Evolutionary conservation across 2,888 invertebrate species (phyloP).

Genomic region (Callimorpha dominula): DNA sequence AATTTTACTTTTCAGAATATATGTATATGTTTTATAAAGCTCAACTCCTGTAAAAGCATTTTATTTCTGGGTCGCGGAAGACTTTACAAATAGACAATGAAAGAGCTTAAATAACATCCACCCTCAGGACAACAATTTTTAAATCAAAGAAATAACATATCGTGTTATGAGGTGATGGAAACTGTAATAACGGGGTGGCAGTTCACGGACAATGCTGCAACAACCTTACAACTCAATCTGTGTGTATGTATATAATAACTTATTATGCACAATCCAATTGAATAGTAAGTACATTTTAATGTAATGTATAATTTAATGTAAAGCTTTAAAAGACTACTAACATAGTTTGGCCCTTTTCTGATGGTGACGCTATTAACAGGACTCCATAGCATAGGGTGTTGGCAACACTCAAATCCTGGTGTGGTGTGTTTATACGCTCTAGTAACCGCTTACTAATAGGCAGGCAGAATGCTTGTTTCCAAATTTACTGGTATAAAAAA

Average conservation of each 20-base stretch:
- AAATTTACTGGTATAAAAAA: not conserved
- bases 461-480: not conserved
- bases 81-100: not conserved
- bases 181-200: not conserved
- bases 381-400: not conserved
- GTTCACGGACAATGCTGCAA: not conserved
- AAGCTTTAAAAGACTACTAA: too few species aligned
- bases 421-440: not conserved
- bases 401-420: not conserved
- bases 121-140: not conserved
- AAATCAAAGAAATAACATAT: not conserved
- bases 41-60: too few species aligned
- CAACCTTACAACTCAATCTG: too few species aligned
- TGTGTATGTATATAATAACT: not conserved
- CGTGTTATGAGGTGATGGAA: not conserved
- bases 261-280: not conserved
- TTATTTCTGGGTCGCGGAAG: too few species aligned
- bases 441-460: not conserved
- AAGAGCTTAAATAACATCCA: not conserved
- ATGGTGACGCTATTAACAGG: too few species aligned
- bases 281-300: too few species aligned
- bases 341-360: not conserved
- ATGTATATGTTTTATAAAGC: too few species aligned
- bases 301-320: too few species aligned
- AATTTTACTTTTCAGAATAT: too few species aligned